Percentiles rank a stretch among this genome's conserved stretches.
Conservation (phyloP, 2,113 vertebrate genomes). For the Emydura subglobosa region DNA sequence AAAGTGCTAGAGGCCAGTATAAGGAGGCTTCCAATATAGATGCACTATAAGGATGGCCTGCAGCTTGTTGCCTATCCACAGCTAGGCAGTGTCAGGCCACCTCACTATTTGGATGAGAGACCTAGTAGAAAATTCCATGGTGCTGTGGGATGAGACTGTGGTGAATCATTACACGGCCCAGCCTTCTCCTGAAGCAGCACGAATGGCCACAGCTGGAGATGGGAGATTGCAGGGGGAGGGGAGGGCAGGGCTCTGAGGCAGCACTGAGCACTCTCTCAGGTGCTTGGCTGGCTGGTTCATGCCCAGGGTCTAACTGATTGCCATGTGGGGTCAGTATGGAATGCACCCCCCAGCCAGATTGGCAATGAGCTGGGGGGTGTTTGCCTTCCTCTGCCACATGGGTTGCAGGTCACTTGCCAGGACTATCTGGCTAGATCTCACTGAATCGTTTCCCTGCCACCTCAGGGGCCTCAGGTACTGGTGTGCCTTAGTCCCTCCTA, state of each 20-base stretch:
- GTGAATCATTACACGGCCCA: neutral
- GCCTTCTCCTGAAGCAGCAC: neutral
- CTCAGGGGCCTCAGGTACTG: neutral
- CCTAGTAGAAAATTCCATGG: neutral
- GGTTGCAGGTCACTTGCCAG: neutral
- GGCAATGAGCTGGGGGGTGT: neutral
- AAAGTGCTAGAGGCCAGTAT: neutral
- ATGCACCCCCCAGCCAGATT: neutral
- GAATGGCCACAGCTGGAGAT: neutral
- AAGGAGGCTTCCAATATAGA: neutral
- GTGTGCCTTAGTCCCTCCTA: neutral
- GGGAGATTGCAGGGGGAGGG: neutral
- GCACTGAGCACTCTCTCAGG: neutral
- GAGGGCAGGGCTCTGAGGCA: too few relatives aligned
- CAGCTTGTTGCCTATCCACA: neutral
- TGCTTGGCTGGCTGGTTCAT: neutral
- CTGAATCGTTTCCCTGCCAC: neutral
- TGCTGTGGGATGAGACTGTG: neutral
- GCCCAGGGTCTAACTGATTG: neutral
- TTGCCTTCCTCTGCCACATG: neutral
- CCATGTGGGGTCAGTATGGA: neutral
- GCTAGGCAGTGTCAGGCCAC: neutral
- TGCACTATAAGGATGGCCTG: neutral
- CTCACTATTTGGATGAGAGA: neutral
- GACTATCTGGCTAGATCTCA: neutral